Evolutionary conservation across 1,140 invertebrate genomes (phyloP).

Genomic region (Nebria ingens): DNA sequence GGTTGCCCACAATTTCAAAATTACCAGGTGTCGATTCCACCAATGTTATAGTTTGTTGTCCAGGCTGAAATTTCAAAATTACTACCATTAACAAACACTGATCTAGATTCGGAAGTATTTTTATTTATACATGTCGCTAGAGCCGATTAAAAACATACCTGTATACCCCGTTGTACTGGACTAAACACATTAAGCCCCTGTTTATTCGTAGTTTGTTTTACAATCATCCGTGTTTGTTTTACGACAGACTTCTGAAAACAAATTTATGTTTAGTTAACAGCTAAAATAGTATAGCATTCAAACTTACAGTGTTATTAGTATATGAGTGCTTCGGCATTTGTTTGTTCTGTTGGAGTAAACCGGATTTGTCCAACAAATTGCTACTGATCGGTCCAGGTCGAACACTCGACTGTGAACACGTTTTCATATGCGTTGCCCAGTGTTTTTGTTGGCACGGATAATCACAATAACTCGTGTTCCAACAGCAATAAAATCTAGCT

Average conservation of each 20-base stretch:
- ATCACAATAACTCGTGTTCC: constrained; percentile 90
- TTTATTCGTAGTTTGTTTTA: background rate
- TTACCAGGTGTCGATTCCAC: constrained; percentile 27
- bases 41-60: constrained; percentile 18
- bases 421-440: constrained; percentile 49
- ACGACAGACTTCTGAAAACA: background rate
- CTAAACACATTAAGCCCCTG: background rate
- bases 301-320: background rate
- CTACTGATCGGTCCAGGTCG: background rate
- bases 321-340: background rate
- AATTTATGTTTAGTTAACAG: no score
- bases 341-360: background rate
- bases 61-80: background rate
- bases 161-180: background rate
- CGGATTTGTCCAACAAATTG: background rate
- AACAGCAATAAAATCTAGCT: constrained; percentile 86
- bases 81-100: background rate
- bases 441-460: constrained; percentile 69
- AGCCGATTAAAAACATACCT: background rate
- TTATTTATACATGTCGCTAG: background rate
- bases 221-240: background rate
- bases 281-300: background rate
- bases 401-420: constrained; percentile 26
- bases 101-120: background rate
- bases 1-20: constrained; percentile 23